Percentiles rank a stretch among this genome's conserved stretches.
Evolutionary conservation across 2,113 vertebrate species (phyloP).

Genomic region (Etheostoma spectabile): DNA sequence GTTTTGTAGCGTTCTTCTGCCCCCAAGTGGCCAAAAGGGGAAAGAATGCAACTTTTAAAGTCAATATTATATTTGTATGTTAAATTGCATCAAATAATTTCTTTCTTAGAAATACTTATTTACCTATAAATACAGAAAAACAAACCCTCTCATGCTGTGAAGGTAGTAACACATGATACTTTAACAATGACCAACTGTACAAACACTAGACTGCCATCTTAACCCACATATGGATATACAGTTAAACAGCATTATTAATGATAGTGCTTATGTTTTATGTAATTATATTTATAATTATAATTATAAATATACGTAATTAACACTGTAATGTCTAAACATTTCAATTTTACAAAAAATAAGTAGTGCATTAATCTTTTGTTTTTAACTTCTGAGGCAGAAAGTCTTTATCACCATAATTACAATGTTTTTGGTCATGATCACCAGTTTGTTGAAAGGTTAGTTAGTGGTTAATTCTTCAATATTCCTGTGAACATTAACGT

Average conservation of each 20-base stretch:
- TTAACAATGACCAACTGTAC: neutral
- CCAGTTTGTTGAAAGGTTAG: neutral
- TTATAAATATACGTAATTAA: no score
- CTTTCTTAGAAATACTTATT: neutral
- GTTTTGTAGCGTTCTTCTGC: neutral
- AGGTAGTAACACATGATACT: neutral
- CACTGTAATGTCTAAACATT: neutral
- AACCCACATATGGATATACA: neutral
- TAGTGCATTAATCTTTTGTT: neutral
- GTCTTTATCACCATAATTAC: neutral
- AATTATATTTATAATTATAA: neutral
- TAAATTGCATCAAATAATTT: neutral
- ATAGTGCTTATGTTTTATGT: neutral
- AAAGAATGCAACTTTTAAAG: neutral
- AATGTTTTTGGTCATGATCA: neutral
- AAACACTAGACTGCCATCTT: neutral
- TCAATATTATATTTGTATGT: neutral
- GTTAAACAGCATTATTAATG: neutral
- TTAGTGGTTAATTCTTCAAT: neutral
- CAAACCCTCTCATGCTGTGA: neutral
- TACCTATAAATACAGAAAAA: neutral
- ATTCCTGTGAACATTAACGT: slow-evolving; percentile 7
- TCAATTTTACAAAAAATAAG: neutral
- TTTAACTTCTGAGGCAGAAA: neutral
- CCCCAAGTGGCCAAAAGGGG: neutral